Conservation (phyloP, 92 coral and sea anemone genomes). For the Epizoanthus ramosus region DNA sequence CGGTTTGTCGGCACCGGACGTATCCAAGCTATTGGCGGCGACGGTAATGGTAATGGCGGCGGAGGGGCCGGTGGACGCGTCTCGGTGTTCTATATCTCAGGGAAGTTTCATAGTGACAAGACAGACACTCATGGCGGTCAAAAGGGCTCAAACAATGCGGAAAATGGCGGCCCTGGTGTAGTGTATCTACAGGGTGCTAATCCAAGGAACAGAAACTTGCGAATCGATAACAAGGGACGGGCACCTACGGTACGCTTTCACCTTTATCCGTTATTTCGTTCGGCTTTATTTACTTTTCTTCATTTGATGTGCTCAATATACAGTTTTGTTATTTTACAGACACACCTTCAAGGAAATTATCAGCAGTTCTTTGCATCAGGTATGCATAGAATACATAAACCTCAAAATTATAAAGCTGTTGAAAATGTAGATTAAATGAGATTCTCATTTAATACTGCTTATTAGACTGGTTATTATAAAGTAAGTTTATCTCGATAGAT, state of each 20-base stretch:
- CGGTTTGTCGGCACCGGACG: slow-evolving; percentile 59
- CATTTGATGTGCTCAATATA: background rate
- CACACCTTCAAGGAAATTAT: slow-evolving; percentile 53
- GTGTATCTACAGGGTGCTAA: slow-evolving; percentile 64
- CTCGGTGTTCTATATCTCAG: slow-evolving; percentile 60
- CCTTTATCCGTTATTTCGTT: background rate
- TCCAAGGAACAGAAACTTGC: slow-evolving; percentile 59
- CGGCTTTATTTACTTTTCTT: background rate
- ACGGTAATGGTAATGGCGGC: slow-evolving; percentile 66
- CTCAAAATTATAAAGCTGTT: too few relatives aligned
- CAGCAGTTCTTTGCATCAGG: slow-evolving; percentile 45
- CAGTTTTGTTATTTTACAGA: slow-evolving; percentile 1
- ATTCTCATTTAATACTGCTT: too few relatives aligned
- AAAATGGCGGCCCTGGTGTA: slow-evolving; percentile 81
- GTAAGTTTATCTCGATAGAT: too few relatives aligned
- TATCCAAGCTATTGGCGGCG: slow-evolving; percentile 60
- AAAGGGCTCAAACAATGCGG: slow-evolving; percentile 49
- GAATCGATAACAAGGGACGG: slow-evolving; percentile 72
- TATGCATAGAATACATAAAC: slow-evolving; percentile 21
- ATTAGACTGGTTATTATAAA: too few relatives aligned
- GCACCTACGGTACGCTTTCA: slow-evolving; percentile 50
- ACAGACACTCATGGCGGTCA: slow-evolving; percentile 66
- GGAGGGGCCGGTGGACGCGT: slow-evolving; percentile 83
- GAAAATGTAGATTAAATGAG: too few relatives aligned
- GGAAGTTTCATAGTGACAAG: slow-evolving; percentile 66